Conservation (phyloP, 2,888 invertebrate genomes). For the Eristalinus aeneus region DNA sequence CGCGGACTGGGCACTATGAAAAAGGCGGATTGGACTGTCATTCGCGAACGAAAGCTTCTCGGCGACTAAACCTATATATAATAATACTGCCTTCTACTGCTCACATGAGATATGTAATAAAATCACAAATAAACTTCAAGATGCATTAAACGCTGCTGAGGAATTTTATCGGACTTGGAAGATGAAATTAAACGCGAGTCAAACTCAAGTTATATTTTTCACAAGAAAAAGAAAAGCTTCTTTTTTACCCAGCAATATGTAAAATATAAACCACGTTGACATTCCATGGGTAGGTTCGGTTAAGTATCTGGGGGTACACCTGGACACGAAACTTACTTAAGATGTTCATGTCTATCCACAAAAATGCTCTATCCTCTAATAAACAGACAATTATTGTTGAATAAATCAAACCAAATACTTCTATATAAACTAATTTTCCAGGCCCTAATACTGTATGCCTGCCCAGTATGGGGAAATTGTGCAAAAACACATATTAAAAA, state of each 20-base stretch:
- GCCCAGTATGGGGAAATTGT: background rate
- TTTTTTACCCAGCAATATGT: background rate
- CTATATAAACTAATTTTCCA: background rate
- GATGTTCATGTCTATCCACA: background rate
- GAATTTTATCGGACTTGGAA: background rate
- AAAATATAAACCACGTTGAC: background rate
- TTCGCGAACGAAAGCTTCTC: too few relatives aligned
- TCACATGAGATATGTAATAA: too few relatives aligned
- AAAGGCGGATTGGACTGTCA: too few relatives aligned
- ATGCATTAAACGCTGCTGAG: too few relatives aligned
- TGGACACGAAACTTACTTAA: conserved; percentile 2
- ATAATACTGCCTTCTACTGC: too few relatives aligned
- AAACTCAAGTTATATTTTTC: conserved; percentile 5
- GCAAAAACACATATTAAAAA: background rate
- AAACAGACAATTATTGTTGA: background rate
- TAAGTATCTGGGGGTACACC: conserved; percentile 1
- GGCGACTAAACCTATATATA: too few relatives aligned
- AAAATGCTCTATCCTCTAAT: background rate
- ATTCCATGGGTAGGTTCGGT: background rate
- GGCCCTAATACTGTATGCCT: background rate
- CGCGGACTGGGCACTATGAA: too few relatives aligned
- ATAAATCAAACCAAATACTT: background rate
- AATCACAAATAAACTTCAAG: too few relatives aligned
- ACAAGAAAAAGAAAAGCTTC: conserved; percentile 8
- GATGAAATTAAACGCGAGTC: background rate